Base-by-base conservation (phyloP, 2,888 invertebrate genomes). In the Amblyjoppa proteus region DNA sequence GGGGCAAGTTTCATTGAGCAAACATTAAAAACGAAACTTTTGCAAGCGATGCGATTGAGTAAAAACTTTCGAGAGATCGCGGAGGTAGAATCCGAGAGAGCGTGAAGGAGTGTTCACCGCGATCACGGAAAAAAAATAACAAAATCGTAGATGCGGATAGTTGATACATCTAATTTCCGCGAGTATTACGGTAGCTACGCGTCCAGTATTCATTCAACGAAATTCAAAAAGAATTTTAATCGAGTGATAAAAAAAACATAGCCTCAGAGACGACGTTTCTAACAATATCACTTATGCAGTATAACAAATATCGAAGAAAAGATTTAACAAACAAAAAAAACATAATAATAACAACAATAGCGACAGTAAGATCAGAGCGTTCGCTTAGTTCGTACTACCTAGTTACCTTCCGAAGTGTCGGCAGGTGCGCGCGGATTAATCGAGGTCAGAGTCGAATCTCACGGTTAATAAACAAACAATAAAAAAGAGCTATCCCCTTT, bases 401-500 rank as follows among this genome's bases (percentile, higher is more conserved):
- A 38, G 11, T 41, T 38, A 38, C 34, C 25, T 25, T 73, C 56
- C 73, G 73, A 58, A 45, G 45, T 28, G 28, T 74, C 61, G 28
- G 31, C 58, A 45, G 7, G 41, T 16, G 16, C 41, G 73, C 58
- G 49, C 64, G 64, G 64, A 64, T 64, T 58, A 58, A 51, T 49
- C 20, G 69, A 77, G 70, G 61, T 79, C 71, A 71, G 66, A 73
- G 80, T 79, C 70, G 77, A 73, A 78, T 84, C 73, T 84, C 80
- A 66, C 31, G 73, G 66, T 66, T 73, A 38, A 38, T 73, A 73
- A 74, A 73, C 38, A 69, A 69, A n/a, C 25, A 70, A 41, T 58
- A 51, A 68, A 41, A 66, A 31, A 49, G 25, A 69, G 38, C 61
- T 61, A 61, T 38, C 38, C 69, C 53, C 53, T 56, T 61, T 31